Conservation (phyloP, 2,888 invertebrate genomes). For the Platycheirus rosarum region DNA sequence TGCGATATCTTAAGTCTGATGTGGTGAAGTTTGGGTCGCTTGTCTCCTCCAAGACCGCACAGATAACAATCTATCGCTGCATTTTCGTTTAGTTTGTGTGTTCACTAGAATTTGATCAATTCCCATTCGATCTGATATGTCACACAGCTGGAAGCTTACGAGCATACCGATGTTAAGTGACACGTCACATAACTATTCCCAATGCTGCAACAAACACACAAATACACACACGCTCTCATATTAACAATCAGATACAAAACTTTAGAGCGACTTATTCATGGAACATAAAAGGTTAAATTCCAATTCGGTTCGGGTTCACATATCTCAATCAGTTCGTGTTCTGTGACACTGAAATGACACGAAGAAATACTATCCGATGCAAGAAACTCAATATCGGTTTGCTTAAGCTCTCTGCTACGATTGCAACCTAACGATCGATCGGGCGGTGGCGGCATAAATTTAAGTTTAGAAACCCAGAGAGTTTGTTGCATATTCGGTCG, state of each 20-base stretch:
- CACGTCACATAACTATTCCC: constrained; percentile 70
- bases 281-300: constrained; percentile 71
- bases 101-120: constrained; percentile 72
- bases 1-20: constrained; percentile 12
- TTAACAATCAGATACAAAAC: constrained; percentile 26
- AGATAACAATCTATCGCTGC: constrained; percentile 61
- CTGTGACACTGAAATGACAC: constrained; percentile 74
- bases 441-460: constrained; percentile 71
- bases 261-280: constrained; percentile 33
- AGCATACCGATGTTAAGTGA: constrained; percentile 71
- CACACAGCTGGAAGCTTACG: constrained; percentile 72
- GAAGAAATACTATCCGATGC: constrained; percentile 71
- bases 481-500: constrained; percentile 33
- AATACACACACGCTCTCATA: not conserved
- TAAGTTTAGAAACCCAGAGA: constrained; percentile 36
- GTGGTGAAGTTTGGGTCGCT: constrained; percentile 12
- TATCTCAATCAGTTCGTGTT: constrained; percentile 74
- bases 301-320: constrained; percentile 71
- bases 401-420: constrained; percentile 23
- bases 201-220: constrained; percentile 21
- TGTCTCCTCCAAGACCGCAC: constrained; percentile 15
- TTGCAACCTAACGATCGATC: constrained; percentile 62
- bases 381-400: constrained; percentile 67
- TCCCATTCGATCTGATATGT: constrained; percentile 72
- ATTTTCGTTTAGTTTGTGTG: constrained; percentile 40